phyloP scores from a whole-genome alignment of 2,888 invertebrate species.

The Hetaerina titia region DNA sequence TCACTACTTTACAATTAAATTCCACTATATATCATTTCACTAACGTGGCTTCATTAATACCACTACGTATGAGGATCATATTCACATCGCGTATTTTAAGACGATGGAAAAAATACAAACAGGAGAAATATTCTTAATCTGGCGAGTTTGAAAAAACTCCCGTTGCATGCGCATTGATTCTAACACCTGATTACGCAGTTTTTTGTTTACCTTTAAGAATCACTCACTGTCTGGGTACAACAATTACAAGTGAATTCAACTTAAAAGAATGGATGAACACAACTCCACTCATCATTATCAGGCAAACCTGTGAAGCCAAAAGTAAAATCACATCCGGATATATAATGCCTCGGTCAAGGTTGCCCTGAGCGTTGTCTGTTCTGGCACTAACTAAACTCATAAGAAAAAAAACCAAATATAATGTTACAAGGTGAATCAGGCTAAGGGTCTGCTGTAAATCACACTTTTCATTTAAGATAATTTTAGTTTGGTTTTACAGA shows the following conservation, averaged over 20 bases:
- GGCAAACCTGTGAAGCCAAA: not conserved
- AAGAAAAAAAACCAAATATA: not conserved
- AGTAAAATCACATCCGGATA: conserved; percentile 19
- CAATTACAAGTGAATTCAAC: not conserved
- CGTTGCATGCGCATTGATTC: conserved; percentile 48
- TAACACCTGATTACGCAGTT: conserved; percentile 37
- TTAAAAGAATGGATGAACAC: not conserved
- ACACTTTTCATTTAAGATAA: conserved; percentile 3
- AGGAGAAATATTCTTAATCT: not conserved
- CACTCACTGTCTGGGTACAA: not conserved
- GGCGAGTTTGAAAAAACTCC: conserved; percentile 39
- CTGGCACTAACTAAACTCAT: not conserved
- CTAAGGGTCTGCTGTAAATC: not conserved
- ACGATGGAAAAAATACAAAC: not conserved
- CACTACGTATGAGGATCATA: conserved; percentile 20
- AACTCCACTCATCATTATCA: not conserved
- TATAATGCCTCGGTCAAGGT: conserved; percentile 19
- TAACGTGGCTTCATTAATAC: not conserved
- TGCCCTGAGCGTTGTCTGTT: not conserved
- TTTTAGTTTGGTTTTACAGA: not conserved
- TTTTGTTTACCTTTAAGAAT: conserved; percentile 35
- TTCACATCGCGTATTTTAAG: not conserved
- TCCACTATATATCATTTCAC: not conserved
- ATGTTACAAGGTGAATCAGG: not conserved
- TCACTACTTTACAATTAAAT: conserved; percentile 9